A percentile compares a stretch with the other conserved stretches of the same genome.
Conservation (phyloP, 37 sponge, comb jelly and placozoan species). For the Oopsacas minuta region DNA sequence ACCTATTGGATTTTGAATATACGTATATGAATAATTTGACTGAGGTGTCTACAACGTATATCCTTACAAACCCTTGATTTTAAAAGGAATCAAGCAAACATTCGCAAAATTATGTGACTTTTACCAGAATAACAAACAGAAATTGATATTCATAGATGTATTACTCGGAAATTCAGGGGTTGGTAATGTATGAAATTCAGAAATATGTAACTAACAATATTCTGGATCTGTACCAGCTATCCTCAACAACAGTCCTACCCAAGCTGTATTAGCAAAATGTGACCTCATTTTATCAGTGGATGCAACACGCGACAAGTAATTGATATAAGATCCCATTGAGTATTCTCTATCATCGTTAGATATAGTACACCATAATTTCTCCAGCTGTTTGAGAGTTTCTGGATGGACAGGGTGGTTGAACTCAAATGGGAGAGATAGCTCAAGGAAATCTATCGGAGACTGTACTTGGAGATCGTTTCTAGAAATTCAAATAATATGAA, state of each 20-base stretch:
- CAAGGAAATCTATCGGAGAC: neutral
- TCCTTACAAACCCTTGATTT: neutral
- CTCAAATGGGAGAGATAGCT: neutral
- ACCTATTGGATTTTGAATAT: neutral
- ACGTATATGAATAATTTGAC: too few species aligned
- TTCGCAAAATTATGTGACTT: too few species aligned
- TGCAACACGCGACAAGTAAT: neutral
- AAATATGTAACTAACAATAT: neutral
- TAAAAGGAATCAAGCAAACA: too few species aligned
- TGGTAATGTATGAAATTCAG: too few species aligned
- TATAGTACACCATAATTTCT: neutral
- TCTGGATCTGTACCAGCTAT: neutral
- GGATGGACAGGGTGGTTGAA: constrained; percentile 9
- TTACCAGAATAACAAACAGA: too few species aligned
- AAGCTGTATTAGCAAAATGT: neutral
- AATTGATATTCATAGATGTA: too few species aligned
- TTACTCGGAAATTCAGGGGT: too few species aligned
- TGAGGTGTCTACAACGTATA: too few species aligned
- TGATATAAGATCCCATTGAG: neutral
- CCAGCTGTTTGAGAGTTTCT: neutral
- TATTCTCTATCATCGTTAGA: neutral
- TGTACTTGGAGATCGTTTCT: neutral
- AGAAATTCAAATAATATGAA: neutral
- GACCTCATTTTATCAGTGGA: neutral
- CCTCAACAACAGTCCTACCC: neutral